Base-by-base conservation (phyloP, 2,113 vertebrate genomes). In the Orcinus orca region DNA sequence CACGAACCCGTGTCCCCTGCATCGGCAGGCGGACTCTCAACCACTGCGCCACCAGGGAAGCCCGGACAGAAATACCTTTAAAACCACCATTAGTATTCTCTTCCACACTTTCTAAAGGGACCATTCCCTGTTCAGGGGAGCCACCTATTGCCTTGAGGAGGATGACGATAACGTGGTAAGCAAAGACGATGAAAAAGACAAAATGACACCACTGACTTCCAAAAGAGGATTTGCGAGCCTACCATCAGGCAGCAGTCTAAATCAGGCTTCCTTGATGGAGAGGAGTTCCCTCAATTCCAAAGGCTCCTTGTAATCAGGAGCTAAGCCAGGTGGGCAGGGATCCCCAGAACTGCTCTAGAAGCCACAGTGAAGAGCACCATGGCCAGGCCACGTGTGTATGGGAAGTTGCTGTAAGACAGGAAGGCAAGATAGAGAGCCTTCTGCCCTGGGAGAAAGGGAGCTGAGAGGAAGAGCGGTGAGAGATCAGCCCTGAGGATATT, bases 301-400 rank as follows among this genome's bases (percentile, higher is more conserved):
- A 91, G 86, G 15, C 29, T 82, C 65, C 71, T 76, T 23, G 15
- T 13, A 9, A 50, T 73, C 2, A 5, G 41, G n/a, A 90, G 9
- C 11, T 29, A 36, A 3, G 44, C n/a, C 47, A 62, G 26, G 17
- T 14, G 33, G 10, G 29, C 1, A 1, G 55, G 38, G 47, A 63
- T 31, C 63, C 63, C 29, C 29, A 20, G 31, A 84, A 41, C 4
- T 1, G 3, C 26, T 38, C 21, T 1, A 33, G 38, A n/a, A 44
- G 80, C 26, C 74, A 15, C 0, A 15, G 36, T 20, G 13, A 17
- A 15, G 15, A 47, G 26, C 26, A 12, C 38, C 5, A 1, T 3
- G 26, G 6, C 25, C 0, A 0, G 25, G 53, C 53, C 36, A 76
- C 0, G 1, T 0, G 33, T 26, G 67, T n/a, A 11, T 1, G 20